Percentiles rank a stretch among this genome's conserved stretches.
phyloP scores from a whole-genome alignment of 2,113 vertebrate species.

The Vanacampus margaritifer region DNA sequence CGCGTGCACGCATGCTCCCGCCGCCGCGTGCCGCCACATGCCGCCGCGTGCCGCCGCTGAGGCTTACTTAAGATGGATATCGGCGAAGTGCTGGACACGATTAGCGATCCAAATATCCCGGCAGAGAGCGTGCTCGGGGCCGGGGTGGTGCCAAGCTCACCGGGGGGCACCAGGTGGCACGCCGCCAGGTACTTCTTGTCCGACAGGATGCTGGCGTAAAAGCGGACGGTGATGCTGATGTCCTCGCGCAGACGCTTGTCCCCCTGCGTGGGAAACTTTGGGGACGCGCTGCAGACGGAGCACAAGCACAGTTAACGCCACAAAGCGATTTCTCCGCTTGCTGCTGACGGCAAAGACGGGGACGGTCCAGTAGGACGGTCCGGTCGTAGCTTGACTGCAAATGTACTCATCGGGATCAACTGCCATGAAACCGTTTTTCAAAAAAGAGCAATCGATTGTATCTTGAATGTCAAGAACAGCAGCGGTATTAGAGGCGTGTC shows the following conservation, averaged over 20 bases:
- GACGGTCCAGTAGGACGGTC: too few species aligned
- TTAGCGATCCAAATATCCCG: slow-evolving; percentile 79
- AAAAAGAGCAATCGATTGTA: too few species aligned
- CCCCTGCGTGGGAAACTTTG: slow-evolving; percentile 91
- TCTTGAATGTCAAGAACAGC: too few species aligned
- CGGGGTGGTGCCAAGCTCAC: slow-evolving; percentile 80
- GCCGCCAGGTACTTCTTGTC: slow-evolving; percentile 98
- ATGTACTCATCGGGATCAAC: too few species aligned
- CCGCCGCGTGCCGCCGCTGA: slow-evolving; percentile 55
- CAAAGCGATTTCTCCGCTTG: too few species aligned
- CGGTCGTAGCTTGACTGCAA: too few species aligned
- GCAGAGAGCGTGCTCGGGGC: slow-evolving; percentile 74
- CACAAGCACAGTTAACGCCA: neutral
- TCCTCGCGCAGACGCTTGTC: slow-evolving; percentile 93
- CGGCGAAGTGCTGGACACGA: slow-evolving; percentile 79
- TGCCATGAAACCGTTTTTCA: too few species aligned
- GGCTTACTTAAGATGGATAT: slow-evolving; percentile 78
- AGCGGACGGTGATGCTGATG: slow-evolving; percentile 91
- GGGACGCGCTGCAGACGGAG: slow-evolving; percentile 73
- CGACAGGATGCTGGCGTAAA: slow-evolving; percentile 96
- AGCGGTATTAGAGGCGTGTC: too few species aligned
- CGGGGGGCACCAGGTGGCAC: slow-evolving; percentile 90
- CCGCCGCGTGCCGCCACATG: too few species aligned
- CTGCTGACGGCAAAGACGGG: too few species aligned
- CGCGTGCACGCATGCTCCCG: slow-evolving; percentile 59